phyloP scores from a whole-genome alignment of 2,797 vertebrate genomes.

The Potorous gilbertii region DNA sequence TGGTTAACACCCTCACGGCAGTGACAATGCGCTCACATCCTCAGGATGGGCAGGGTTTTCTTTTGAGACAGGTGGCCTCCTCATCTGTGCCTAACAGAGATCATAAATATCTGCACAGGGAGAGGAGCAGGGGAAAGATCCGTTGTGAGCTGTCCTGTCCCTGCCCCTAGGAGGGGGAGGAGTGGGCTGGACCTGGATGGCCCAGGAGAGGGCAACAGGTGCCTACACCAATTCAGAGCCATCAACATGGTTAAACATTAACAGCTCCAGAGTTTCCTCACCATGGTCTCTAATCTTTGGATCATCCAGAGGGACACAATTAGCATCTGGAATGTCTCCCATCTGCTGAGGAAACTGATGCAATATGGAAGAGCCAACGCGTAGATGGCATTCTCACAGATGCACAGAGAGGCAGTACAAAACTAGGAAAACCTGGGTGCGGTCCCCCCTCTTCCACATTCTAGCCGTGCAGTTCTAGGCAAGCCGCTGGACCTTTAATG shows the following conservation, averaged over 20 bases:
- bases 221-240: not conserved
- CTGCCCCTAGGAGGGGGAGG: not conserved
- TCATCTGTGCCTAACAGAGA: constrained; percentile 36
- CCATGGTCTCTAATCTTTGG: not conserved
- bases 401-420: not conserved
- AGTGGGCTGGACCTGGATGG: not conserved
- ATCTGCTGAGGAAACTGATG: not conserved
- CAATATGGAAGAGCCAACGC: not conserved
- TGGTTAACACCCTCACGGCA: not conserved
- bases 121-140: not conserved
- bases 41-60: not conserved
- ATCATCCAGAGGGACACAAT: not conserved
- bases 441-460: not conserved
- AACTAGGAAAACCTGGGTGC: not conserved
- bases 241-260: not conserved
- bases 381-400: not conserved
- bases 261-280: not conserved
- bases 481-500: constrained; percentile 2
- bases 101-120: constrained; percentile 68
- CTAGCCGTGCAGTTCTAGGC: not conserved
- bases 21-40: not conserved
- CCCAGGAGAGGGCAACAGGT: not conserved
- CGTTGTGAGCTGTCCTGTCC: not conserved
- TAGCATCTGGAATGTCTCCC: not conserved
- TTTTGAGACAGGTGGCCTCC: not conserved